Percentiles rank a stretch among this genome's conserved stretches.
phyloP scores from a whole-genome alignment of 1,140 invertebrate genomes.

The Mylabris phalerata region DNA sequence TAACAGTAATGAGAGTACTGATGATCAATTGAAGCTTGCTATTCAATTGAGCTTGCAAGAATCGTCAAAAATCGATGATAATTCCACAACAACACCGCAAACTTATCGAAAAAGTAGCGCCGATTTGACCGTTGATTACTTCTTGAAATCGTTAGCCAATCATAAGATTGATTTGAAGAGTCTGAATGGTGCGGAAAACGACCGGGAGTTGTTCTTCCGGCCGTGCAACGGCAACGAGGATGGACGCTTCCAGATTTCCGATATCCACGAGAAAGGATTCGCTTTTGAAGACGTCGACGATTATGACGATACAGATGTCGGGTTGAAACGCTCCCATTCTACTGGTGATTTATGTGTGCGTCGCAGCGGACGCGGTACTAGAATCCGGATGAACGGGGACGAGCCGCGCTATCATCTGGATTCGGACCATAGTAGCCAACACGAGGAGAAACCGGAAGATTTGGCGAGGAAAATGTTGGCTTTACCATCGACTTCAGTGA shows the following conservation, averaged over 20 bases:
- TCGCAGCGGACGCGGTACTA: slow-evolving; percentile 29
- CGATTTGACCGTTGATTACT: slow-evolving; percentile 50
- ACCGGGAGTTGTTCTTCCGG: slow-evolving; percentile 34
- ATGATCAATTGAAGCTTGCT: slow-evolving; percentile 46
- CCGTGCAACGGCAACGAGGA: slow-evolving; percentile 43
- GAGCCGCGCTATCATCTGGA: slow-evolving; percentile 45
- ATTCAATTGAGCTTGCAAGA: slow-evolving; percentile 47
- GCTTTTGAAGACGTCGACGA: slow-evolving; percentile 40
- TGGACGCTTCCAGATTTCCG: slow-evolving; percentile 49
- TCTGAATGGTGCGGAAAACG: slow-evolving; percentile 28
- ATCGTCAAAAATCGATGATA: slow-evolving; percentile 22
- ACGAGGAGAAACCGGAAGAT: slow-evolving; percentile 47
- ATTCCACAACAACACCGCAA: slow-evolving; percentile 6
- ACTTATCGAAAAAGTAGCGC: slow-evolving; percentile 42
- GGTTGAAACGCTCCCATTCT: slow-evolving; percentile 45
- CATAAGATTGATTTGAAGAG: slow-evolving; percentile 39
- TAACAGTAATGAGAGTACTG: slow-evolving; percentile 35
- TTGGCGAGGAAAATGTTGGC: slow-evolving; percentile 37
- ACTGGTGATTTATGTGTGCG: slow-evolving; percentile 45
- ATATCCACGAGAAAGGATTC: slow-evolving; percentile 47
- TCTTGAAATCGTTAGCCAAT: slow-evolving; percentile 48
- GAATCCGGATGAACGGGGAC: slow-evolving; percentile 34
- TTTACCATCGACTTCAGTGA: slow-evolving; percentile 32
- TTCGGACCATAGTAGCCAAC: slow-evolving; percentile 46
- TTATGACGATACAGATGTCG: slow-evolving; percentile 35